Percentiles rank a stretch among this genome's conserved stretches.
Conservation (phyloP, 2,797 vertebrate genomes). For the Lemur catta region DNA sequence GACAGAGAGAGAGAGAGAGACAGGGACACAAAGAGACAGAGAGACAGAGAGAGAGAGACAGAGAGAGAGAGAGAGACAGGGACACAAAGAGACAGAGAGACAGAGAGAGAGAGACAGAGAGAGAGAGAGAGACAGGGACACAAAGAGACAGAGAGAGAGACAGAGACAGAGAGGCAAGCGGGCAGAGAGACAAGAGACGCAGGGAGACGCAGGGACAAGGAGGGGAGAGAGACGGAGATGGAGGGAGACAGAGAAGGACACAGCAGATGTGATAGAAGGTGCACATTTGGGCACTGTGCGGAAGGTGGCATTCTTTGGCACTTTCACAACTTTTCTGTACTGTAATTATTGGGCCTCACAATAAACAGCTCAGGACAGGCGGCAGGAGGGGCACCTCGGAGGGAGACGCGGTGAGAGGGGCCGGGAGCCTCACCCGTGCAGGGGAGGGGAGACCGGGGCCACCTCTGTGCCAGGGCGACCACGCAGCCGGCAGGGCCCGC, state of each 20-base stretch:
- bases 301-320: background rate
- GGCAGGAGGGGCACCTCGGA: background rate
- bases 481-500: too few relatives aligned
- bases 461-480: background rate
- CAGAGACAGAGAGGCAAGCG: background rate
- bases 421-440: background rate
- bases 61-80: too few relatives aligned
- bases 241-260: background rate
- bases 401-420: background rate
- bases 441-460: too few relatives aligned
- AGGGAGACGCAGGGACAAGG: too few relatives aligned
- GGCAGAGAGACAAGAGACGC: background rate
- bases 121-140: too few relatives aligned
- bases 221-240: background rate
- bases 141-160: too few relatives aligned
- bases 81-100: too few relatives aligned
- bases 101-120: too few relatives aligned
- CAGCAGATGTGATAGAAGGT: background rate
- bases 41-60: too few relatives aligned
- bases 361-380: fast-evolving
- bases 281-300: background rate
- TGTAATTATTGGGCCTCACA: background rate
- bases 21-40: too few relatives aligned
- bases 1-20: too few relatives aligned
- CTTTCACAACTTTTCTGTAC: background rate